A percentile compares a stretch with the other conserved stretches of the same genome.
Evolutionary conservation across 2,113 vertebrate species (phyloP).

Genomic region (Xyrauchen texanus): DNA sequence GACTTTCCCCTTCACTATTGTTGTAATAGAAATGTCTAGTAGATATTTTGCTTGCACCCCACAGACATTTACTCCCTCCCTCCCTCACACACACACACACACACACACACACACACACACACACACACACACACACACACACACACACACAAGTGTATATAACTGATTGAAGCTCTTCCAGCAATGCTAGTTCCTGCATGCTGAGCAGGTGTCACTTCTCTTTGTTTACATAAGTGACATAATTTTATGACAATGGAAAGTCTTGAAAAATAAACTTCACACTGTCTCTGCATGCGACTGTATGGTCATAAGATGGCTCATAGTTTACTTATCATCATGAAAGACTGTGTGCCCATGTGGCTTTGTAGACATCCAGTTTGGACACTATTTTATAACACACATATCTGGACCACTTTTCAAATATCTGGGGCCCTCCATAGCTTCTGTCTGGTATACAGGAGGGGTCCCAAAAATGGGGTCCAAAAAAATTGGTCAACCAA

Average conservation of each 20-base stretch:
- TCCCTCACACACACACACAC: conserved; percentile 27
- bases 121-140: conserved; percentile 23
- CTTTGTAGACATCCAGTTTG: conserved; percentile 54
- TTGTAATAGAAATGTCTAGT: neutral
- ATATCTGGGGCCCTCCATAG: neutral
- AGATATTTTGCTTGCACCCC: conserved; percentile 17
- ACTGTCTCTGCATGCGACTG: conserved; percentile 22
- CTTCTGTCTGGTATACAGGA: neutral
- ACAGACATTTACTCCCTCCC: conserved; percentile 5
- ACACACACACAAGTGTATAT: conserved; percentile 22
- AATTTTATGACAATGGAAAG: conserved; percentile 58
- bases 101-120: conserved; percentile 26
- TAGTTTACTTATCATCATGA: conserved; percentile 54
- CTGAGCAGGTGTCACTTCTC: conserved; percentile 52
- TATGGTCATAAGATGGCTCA: conserved; percentile 44
- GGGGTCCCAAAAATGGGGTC: neutral
- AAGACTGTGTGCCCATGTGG: neutral
- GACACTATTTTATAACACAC: conserved; percentile 53
- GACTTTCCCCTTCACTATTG: conserved; percentile 2
- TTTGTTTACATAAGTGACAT: conserved; percentile 59
- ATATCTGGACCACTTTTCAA: neutral
- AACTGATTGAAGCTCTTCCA: neutral
- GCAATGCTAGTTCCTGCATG: neutral
- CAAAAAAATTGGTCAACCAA: neutral
- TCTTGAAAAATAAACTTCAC: conserved; percentile 59